A percentile compares a stretch with the other conserved stretches of the same genome.
Conservation (phyloP, 2,888 invertebrate genomes). For the Sesia apiformis region DNA sequence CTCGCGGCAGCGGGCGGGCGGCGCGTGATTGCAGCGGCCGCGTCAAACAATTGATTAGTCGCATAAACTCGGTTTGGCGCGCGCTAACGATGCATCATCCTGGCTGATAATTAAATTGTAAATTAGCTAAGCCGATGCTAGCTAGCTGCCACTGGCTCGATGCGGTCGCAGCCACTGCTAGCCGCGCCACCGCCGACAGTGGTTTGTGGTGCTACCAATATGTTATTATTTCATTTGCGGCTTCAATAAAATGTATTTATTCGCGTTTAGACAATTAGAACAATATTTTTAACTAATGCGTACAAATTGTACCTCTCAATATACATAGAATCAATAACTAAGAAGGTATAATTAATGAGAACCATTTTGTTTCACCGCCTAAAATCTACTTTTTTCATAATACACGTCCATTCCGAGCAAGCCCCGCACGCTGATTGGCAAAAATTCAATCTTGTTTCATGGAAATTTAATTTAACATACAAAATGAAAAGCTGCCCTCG, state of each 20-base stretch:
- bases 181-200: background rate
- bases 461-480: slow-evolving; percentile 74
- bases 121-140: slow-evolving; percentile 54
- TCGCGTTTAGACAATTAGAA: too few species aligned
- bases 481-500: slow-evolving; percentile 68
- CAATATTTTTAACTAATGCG: too few species aligned
- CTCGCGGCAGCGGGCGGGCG: slow-evolving; percentile 22
- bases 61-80: slow-evolving; percentile 74
- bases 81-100: slow-evolving; percentile 73
- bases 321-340: too few species aligned
- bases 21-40: slow-evolving; percentile 69
- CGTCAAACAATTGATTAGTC: slow-evolving; percentile 75
- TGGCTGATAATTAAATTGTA: slow-evolving; percentile 72
- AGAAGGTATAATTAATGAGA: too few species aligned
- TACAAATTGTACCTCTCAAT: too few species aligned
- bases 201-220: background rate
- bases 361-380: too few species aligned
- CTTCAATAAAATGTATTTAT: too few species aligned
- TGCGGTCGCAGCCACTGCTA: background rate
- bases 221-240: too few species aligned
- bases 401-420: background rate
- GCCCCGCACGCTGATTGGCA: slow-evolving; percentile 64
- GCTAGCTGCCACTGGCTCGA: background rate
- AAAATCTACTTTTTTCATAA: background rate
- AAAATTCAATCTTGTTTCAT: slow-evolving; percentile 75